Evolutionary conservation across 2,113 vertebrate genomes (phyloP).

Genomic region (Numenius arquata): DNA sequence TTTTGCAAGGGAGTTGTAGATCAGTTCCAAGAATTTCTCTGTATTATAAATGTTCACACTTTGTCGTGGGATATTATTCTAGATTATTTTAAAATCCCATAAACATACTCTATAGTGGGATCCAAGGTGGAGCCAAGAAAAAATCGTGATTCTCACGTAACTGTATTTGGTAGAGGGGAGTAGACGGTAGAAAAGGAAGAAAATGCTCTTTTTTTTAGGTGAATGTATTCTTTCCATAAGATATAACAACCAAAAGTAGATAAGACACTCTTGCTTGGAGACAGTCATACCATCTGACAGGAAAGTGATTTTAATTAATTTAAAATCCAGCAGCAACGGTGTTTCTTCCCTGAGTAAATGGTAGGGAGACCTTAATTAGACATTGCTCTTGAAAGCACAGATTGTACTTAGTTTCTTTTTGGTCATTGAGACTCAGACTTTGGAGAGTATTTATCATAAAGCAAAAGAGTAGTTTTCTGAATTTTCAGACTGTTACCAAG

Average conservation of each 20-base stretch:
- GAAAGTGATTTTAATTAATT: slow-evolving; percentile 13
- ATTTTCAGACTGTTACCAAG: not conserved
- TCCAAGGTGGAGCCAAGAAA: not conserved
- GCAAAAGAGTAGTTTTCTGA: not conserved
- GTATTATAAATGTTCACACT: not conserved
- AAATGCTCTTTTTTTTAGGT: not conserved
- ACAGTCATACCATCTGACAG: not conserved
- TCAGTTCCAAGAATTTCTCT: not conserved
- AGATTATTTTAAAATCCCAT: not conserved
- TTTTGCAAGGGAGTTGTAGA: not conserved
- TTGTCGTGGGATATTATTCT: not conserved
- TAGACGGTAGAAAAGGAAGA: not conserved
- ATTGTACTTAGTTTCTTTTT: not conserved
- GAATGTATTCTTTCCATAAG: not conserved
- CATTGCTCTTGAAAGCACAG: not conserved
- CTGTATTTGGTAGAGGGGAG: not conserved
- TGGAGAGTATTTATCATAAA: not conserved
- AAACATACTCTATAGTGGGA: not conserved
- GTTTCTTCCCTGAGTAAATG: not conserved
- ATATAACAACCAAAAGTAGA: not conserved
- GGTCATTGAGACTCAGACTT: not conserved
- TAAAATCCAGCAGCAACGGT: slow-evolving; percentile 15
- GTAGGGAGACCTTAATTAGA: slow-evolving; percentile 10
- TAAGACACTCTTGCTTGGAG: not conserved
- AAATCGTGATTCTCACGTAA: not conserved